Conservation (phyloP, 1,140 invertebrate species). For the Vanessa atalanta region DNA sequence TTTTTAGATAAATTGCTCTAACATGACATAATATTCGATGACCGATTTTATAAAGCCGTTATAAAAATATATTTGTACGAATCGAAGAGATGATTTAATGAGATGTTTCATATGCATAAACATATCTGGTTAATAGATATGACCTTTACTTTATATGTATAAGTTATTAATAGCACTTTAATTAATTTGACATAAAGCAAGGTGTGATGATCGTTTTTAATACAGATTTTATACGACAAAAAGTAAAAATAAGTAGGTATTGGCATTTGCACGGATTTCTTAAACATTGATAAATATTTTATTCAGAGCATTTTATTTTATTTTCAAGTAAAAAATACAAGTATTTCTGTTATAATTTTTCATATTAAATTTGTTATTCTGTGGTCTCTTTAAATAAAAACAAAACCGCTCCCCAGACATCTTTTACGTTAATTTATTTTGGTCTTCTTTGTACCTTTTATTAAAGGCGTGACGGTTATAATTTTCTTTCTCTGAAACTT, state of each 20-base stretch:
- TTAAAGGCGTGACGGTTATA: conserved; percentile 3
- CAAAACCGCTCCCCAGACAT: conserved; percentile 9
- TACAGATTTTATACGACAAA: no score
- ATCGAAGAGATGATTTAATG: neutral
- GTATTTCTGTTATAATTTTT: neutral
- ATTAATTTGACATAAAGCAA: no score
- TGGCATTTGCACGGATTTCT: no score
- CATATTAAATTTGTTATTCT: neutral
- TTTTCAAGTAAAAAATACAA: neutral
- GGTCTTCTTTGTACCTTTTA: neutral
- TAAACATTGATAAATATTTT: no score
- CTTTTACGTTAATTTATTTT: neutral
- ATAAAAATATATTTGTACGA: neutral
- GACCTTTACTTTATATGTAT: no score
- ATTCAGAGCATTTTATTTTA: no score
- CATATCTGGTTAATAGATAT: no score
- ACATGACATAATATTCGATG: neutral
- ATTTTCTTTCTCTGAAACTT: neutral
- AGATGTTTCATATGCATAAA: no score
- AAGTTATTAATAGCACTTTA: no score
- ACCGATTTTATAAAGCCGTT: neutral
- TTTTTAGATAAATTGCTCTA: neutral
- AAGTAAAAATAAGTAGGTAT: no score
- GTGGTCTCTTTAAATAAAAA: conserved; percentile 5
- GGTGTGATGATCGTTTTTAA: no score